A percentile compares a stretch with the other conserved stretches of the same genome.
phyloP scores from a whole-genome alignment of 2,888 invertebrate species.

The Conomelus anceps region DNA sequence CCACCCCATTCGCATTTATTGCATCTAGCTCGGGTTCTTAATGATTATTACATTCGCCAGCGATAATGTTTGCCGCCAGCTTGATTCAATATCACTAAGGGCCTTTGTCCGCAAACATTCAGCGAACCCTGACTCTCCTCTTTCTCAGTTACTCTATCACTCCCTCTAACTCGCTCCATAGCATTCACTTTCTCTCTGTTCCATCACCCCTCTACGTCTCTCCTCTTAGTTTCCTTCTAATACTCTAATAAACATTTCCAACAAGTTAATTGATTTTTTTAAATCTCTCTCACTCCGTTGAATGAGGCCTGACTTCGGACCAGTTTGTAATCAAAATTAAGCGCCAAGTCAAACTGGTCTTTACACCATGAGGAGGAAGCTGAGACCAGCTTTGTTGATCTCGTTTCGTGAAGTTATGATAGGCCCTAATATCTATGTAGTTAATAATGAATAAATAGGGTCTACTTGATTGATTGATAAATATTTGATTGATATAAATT shows the following conservation, averaged over 20 bases:
- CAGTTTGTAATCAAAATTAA: not conserved
- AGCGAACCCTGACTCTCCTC: not conserved
- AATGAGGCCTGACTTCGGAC: not conserved
- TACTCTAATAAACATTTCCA: not conserved
- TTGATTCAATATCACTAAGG: not conserved
- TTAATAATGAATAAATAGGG: too few species aligned
- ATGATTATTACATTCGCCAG: not conserved
- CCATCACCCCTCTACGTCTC: not conserved
- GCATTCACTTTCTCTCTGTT: not conserved
- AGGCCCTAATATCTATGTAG: too few species aligned
- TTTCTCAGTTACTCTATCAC: too few species aligned
- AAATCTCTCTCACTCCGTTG: not conserved
- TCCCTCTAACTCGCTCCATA: not conserved
- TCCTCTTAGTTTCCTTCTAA: not conserved
- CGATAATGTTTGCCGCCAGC: not conserved
- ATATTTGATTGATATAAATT: too few species aligned
- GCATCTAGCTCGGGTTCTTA: not conserved
- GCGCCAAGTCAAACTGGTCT: not conserved
- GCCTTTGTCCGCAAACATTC: not conserved
- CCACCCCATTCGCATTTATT: not conserved
- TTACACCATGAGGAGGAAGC: not conserved
- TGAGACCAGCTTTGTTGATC: not conserved
- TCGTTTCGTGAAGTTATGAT: too few species aligned
- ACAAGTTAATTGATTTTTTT: not conserved
- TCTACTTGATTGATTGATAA: too few species aligned